Base-by-base conservation (phyloP, 1,140 invertebrate genomes). In the Trachelipus rathkii region DNA sequence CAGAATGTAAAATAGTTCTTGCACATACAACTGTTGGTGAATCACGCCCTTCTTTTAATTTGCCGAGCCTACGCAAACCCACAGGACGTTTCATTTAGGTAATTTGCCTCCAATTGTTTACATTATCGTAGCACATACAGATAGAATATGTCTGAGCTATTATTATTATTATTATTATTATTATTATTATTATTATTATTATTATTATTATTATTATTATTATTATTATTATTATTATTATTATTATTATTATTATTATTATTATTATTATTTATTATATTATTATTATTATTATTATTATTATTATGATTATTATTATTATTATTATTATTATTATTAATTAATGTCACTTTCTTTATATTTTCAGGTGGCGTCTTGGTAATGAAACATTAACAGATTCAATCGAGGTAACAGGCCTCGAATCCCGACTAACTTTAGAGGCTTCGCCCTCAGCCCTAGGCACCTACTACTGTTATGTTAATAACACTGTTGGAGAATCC, bases 31-130 rank as follows among this genome's bases (percentile, higher is more conserved):
- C 91, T 3, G 88, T 89, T 81, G 89, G 88, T 43, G 89, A 91
- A 83, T 88, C 93, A 91, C 5, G 88, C 89, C 81, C 89, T 92
- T 83, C 89, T 92, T 69, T 86, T 96, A 19, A 89, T 92, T 10
- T 96, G 94, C 84, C 91, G 90, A 44, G 92, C 91, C 1, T 86
- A 88, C 60, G 93, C 93, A 33, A 95, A 95, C 87, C 94, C 94
- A 0, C 84, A 87, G 73, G 89, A 92, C 82, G 92, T 93, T n/a
- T 87, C 89, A 71, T 95, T 95, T 85, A 88, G 86, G 79, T 81
- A 60, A 73, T 53, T 74, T 19, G 24, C 5, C 24, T 53, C 0
- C 10, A 10, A 23, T 46, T 0, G n/a, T n/a, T n/a, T n/a, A n/a
- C n/a, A n/a, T n/a, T n/a, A n/a, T n/a, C n/a, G n/a, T n/a, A n/a